Base-by-base conservation (phyloP, 2,888 invertebrate species). In the Pammene aurita region DNA sequence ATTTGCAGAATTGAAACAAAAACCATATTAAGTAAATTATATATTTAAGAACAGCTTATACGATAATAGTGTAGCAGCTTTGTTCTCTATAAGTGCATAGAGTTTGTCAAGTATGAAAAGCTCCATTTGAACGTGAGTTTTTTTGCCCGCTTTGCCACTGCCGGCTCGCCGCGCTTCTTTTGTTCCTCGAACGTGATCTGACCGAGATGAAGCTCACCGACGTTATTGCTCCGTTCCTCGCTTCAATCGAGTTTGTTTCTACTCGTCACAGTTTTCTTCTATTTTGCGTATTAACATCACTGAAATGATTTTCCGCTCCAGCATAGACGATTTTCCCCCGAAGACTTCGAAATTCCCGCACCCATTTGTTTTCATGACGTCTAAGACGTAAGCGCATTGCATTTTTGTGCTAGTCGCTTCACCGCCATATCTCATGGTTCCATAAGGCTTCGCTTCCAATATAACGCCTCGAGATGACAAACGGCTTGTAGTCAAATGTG, bases 101-200 rank as follows among this genome's bases (percentile, higher is more conserved):
- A 87, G 83, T 88, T 87, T 83, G 85, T 88, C 85, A 86, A 89
- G 85, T 86, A 89, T 87, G 86, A 88, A 88, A 87, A 84, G 84
- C 85, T 87, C 84, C 85, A 88, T 89, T 89, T 84, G 84, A 88
- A 87, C 80, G 85, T 78, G 76, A 78, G 82, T 83, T 87, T 90
- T 90, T 89, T 88, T 81, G 78, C 76, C 84, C 84, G 77, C 85
- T 87, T 85, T 84, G 77, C 80, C 77, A 75, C 77, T 79, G 84
- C 80, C 85, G 83, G 83, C 82, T 84, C 86, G 84, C 81, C 77
- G 83, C 82, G 82, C 84, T 87, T 80, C 88, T 89, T 90, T 92
- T 92, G 89, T 90, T 90, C 85, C 79, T 80, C 81, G 87, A 86
- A 89, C 91, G 89, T 91, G 91, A 91, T 90, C 91, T 89, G 85